These are phyloP conservation scores for Ibidorhyncha struthersii DNA, from an alignment of 2,113 vertebrate genomes.

Conservation along the genomic window DNA sequence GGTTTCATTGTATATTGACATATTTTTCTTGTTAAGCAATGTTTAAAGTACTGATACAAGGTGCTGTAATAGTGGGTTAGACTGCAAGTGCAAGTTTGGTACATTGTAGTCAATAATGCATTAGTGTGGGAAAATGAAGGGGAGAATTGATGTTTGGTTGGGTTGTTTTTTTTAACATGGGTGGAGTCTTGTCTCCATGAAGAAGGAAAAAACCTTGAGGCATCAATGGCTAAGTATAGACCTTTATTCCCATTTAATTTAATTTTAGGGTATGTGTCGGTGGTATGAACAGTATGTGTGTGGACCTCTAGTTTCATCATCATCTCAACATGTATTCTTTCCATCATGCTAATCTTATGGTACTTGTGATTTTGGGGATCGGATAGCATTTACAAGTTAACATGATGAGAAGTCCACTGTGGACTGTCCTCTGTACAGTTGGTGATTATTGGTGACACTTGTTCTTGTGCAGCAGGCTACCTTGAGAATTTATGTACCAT, in stretches of 20 bases:
- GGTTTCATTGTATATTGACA: constrained; percentile 82
- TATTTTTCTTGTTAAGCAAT: constrained; percentile 86
- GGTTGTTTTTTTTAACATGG: not conserved
- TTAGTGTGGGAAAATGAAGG: constrained; percentile 58
- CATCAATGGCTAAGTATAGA: not conserved
- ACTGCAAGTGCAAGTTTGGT: constrained; percentile 76
- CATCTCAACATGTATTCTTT: not conserved
- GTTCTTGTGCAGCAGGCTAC: not conserved
- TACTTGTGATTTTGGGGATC: not conserved
- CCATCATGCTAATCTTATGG: not conserved
- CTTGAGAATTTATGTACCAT: not conserved
- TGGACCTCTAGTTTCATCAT: not conserved
- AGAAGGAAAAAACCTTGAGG: not conserved
- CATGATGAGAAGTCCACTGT: not conserved
- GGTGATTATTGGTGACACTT: not conserved
- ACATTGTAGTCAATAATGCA: constrained; percentile 69
- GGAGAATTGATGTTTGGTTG: not conserved
- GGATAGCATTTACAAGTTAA: not conserved
- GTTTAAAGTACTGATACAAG: constrained; percentile 86
- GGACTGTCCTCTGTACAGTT: not conserved
- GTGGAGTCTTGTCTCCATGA: not conserved
- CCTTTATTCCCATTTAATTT: not conserved
- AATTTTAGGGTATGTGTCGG: not conserved
- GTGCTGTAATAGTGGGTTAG: constrained; percentile 81
- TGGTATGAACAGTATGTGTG: not conserved